Evolutionary conservation across 2,113 vertebrate genomes (phyloP).

Genomic region (Myrmecobius fasciatus): DNA sequence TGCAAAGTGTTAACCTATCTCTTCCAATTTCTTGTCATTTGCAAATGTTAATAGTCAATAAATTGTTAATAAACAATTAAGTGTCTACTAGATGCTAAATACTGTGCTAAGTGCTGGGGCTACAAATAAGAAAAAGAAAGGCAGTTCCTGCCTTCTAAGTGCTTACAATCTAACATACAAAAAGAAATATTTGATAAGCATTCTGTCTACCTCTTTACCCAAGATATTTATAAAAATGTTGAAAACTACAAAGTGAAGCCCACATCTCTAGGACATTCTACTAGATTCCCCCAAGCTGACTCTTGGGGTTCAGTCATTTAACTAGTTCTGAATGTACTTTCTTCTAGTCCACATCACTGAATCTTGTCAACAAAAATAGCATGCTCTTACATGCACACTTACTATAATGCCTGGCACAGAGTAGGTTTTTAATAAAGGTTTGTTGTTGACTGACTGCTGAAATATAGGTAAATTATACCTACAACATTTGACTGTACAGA

Average conservation of each 20-base stretch:
- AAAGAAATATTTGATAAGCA: background rate
- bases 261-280: background rate
- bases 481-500: background rate
- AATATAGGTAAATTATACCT: background rate
- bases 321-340: background rate
- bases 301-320: background rate
- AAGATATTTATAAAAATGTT: background rate
- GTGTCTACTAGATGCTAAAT: background rate
- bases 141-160: background rate
- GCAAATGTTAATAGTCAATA: background rate
- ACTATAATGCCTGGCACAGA: background rate
- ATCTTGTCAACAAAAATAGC: background rate
- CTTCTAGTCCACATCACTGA: background rate
- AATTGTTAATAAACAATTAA: background rate
- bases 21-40: background rate
- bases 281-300: background rate
- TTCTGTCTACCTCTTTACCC: background rate
- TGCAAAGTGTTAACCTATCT: background rate
- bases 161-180: background rate
- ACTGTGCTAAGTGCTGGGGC: background rate
- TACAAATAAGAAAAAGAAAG: background rate
- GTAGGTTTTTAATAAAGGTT: background rate
- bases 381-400: background rate
- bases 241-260: background rate
- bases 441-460: background rate